Base-by-base conservation (phyloP, 1,140 invertebrate genomes). In the Apis florea region DNA sequence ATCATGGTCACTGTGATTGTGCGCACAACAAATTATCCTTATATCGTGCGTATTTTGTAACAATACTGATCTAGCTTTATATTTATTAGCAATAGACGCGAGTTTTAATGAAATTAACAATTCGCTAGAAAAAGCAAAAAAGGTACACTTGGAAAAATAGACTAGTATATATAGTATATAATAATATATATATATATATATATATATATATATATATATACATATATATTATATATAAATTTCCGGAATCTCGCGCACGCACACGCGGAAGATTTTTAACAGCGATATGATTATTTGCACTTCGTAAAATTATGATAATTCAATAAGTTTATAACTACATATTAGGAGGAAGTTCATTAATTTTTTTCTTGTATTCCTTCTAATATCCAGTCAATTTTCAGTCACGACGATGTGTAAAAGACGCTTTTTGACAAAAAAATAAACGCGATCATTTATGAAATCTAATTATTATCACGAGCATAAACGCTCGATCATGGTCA, bases 211-310 rank as follows among this genome's bases (percentile, higher is more conserved):
- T 77, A 75, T 72, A 76, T 83, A 79, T 83, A n/a, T 68, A 40
- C 68, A 79, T 69, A 82, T 78, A 79, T 49, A 71, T 79, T 79
- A 72, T 83, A 79, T 79, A 81, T 83, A 79, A 70, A 63, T 75
- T 26, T 56, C 68, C 66, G 61, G 56, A 85, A 86, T 58, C 73
- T 4, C 31, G 31, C 31, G 31, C 31, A 40, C 31, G 31, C 31
- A 40, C 31, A 40, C 31, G 31, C 31, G 70, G 82, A 86, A 87
- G 77, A 84, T 81, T 69, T 84, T 81, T 58, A 87, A 87, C 85
- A 84, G 82, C 82, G 82, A 87, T 81, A 87, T 83, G 76, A 83
- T 86, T 54, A 61, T 73, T 83, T 67, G 78, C 77, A 76, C 76
- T 83, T 77, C 64, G 73, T 82, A 82, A 82, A 82, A 76, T 69